Evolutionary conservation across 2,888 invertebrate species (phyloP), one percentile per base, ranked within the genome.

Genomic region (Diachrysia chrysitis): DNA sequence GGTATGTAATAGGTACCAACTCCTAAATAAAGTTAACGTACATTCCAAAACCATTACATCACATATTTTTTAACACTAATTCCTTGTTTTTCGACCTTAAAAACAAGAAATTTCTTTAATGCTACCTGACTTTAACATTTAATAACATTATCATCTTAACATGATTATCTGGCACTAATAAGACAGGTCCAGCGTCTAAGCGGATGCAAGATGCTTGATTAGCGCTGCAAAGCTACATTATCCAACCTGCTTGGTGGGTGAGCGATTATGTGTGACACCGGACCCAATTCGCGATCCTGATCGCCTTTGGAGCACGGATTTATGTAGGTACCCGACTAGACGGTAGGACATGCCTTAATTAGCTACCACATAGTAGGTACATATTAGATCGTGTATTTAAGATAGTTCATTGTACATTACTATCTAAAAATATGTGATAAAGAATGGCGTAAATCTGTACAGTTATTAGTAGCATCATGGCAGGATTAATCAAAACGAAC

Each of bases 241-340:
- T 74, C 68, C 66, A 35, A 53, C 60, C 77, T 58, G 77, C 77
- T 54, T 42, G 55, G 58, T 64, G 19, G 63, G 66, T 71, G 71
- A 81, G 71, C 63, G 71, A 79, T 74, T 70, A 78, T 68, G 62
- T 66, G 71, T 63, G 66, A 68, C 77, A 66, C 68, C 54, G 55
- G 62, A 64, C 60, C 66, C 72, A 64, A 66, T 63, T 66, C 79
- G 63, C 65, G 76, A 69, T 42, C 14, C 6, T 56, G 56, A 59
- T 61, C 51, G 46, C 69, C 17, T 48, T 66, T 29, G 66, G 56
- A 23, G 21, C 42, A 48, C 46, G n/a, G 66, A 63, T 63, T 70
- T 63, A 48, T 59, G 59, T 74, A 21, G 14, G 35, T n/a, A 10
- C 46, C n/a, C 4, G 54, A 63, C 63, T 72, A 21, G n/a, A 6